Conservation (phyloP, 2,888 invertebrate species). For the Phragmatobia fuliginosa region DNA sequence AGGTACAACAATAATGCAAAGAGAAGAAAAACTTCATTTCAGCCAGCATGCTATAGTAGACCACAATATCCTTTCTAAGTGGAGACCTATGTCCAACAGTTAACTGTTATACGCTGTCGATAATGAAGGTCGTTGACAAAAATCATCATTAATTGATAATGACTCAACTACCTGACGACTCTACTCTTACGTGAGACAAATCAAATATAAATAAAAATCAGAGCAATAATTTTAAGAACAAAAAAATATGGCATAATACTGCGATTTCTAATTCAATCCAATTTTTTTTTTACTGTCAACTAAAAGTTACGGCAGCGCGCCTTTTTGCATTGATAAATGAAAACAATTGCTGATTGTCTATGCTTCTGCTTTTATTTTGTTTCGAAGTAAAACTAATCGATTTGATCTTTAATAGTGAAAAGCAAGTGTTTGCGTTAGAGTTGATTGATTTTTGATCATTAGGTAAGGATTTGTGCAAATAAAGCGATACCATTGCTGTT, state of each 20-base stretch:
- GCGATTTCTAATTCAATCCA: conserved; percentile 28
- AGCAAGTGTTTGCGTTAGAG: conserved; percentile 25
- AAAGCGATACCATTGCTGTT: not conserved
- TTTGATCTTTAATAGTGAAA: conserved; percentile 24
- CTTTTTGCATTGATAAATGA: conserved; percentile 25
- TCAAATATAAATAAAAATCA: conserved; percentile 18
- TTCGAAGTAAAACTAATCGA: conserved; percentile 34
- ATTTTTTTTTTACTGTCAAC: conserved; percentile 18
- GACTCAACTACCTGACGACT: no score
- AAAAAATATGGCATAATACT: conserved; percentile 16
- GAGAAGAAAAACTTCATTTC: no score
- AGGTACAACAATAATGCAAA: not conserved
- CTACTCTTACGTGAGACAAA: conserved; percentile 22
- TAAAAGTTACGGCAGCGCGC: conserved; percentile 18
- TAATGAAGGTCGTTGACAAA: no score
- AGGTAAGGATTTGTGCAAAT: no score
- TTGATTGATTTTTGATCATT: not conserved
- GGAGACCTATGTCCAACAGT: no score
- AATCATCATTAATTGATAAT: no score
- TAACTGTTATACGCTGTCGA: no score
- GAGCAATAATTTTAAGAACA: conserved; percentile 12
- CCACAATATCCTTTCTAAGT: no score
- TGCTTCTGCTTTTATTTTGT: conserved; percentile 22
- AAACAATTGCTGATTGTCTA: conserved; percentile 45
- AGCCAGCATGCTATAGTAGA: no score